These are phyloP conservation scores for Lysiphlebus fabarum DNA, from an alignment of 1,140 invertebrate species.

Conservation along the genomic window DNA sequence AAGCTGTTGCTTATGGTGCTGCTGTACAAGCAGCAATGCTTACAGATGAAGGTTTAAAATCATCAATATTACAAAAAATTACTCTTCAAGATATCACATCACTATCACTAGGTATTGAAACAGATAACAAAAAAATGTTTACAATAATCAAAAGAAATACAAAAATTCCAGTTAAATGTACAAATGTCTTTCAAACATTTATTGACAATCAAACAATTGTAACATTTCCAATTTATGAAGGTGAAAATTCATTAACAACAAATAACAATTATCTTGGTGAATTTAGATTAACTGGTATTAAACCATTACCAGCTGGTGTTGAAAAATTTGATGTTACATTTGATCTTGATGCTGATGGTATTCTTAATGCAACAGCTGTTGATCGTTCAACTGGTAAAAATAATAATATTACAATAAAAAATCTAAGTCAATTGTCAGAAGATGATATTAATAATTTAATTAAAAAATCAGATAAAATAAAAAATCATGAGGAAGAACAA, in stretches of 20 bases:
- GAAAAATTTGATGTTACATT: conserved; percentile 70
- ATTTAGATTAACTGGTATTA: conserved; percentile 73
- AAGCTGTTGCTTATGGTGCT: conserved; percentile 70
- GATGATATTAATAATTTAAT: conserved; percentile 93
- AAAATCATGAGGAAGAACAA: conserved; percentile 63
- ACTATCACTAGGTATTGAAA: conserved; percentile 62
- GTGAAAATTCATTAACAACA: conserved; percentile 65
- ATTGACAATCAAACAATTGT: conserved; percentile 70
- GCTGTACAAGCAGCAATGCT: conserved; percentile 66
- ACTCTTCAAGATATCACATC: conserved; percentile 70
- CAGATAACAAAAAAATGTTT: conserved; percentile 62
- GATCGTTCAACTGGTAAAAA: conserved; percentile 71
- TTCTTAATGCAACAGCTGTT: conserved; percentile 76
- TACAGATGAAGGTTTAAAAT: conserved; percentile 50
- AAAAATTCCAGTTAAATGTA: conserved; percentile 59
- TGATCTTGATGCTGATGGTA: conserved; percentile 78
- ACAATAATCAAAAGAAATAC: conserved; percentile 64
- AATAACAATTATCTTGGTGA: conserved; percentile 76
- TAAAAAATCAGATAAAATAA: conserved; percentile 70
- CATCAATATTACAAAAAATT: conserved; percentile 65
- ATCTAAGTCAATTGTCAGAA: conserved; percentile 85
- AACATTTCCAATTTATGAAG: conserved; percentile 71
- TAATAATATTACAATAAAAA: conserved; percentile 85
- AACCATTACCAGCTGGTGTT: conserved; percentile 64
- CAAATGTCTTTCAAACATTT: conserved; percentile 58